Base-by-base conservation (phyloP, 2,797 vertebrate species). In the Balearica regulorum region DNA sequence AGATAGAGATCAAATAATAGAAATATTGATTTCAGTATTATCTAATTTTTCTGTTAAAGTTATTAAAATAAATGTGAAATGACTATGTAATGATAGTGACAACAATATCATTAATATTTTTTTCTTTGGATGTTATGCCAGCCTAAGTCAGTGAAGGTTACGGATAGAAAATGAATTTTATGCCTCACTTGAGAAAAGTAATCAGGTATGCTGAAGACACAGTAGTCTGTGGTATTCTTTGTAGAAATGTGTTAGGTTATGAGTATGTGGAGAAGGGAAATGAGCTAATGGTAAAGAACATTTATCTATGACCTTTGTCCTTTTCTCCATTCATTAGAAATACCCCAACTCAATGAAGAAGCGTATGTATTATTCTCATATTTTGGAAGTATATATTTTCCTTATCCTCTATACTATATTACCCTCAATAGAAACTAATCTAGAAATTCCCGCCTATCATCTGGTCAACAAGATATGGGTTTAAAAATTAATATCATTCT, bases 391-490 rank as follows among this genome's bases (percentile, higher is more conserved):
- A 25, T 13, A 1, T 53, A 4, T 35, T 78, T 91, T 73, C 24
- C 37, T 60, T 46, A 29, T 15, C 4, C 13, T 66, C 6, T 61
- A 33, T 8, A 22, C 21, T 61, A 5, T 53, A 49, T 61, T 72
- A 48, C 7, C 5, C 16, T 93, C 20, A 53, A 58, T 3, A 79
- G 29, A 72, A 91, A 41, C 2, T 41, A 16, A 91, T 35, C 2
- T 25, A 88, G n/a, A 80, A 85, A 72, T 43, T 69, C 11, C 13
- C 85, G 10, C 9, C 7, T 51, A 37, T 51, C 6, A 37, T 51
- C 6, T 41, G 4, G 2, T 49, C 6, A 31, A 35, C 9, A 48
- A 75, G 5, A 43, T 57, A 22, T 0, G 1, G 2, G 9, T 75
- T 72, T 84, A 46, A 73, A 89, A 90, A 46, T 49, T 25, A 43